phyloP scores from a whole-genome alignment of 1,140 invertebrate species.

The Drosophila sucinea region DNA sequence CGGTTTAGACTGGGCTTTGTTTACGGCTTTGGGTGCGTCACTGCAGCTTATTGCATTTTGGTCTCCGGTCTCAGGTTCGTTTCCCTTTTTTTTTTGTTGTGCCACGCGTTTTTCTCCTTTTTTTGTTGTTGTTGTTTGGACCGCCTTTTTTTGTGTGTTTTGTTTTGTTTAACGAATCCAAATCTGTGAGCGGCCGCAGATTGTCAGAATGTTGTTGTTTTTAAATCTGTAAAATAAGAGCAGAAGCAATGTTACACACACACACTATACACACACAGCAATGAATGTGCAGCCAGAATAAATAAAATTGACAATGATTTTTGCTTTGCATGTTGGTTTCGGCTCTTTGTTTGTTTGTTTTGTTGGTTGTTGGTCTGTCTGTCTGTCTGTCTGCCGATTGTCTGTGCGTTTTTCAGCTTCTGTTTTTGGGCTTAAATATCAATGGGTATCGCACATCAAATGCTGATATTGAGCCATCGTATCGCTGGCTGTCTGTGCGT shows the following conservation, averaged over 20 bases:
- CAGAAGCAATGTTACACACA: slow-evolving; percentile 4
- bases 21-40: slow-evolving; percentile 43
- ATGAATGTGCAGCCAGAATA: slow-evolving; percentile 43
- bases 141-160: slow-evolving; percentile 39
- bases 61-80: slow-evolving; percentile 32
- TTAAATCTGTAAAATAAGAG: slow-evolving; percentile 71
- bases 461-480: slow-evolving; percentile 17
- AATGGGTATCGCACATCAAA: slow-evolving; percentile 44
- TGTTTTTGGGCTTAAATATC: slow-evolving; percentile 68
- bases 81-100: slow-evolving; percentile 1
- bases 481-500: slow-evolving; percentile 39
- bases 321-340: slow-evolving; percentile 34
- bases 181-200: slow-evolving; percentile 62
- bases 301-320: slow-evolving; percentile 69
- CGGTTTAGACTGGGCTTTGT: slow-evolving; percentile 65
- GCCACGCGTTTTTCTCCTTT: neutral
- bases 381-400: neutral
- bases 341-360: slow-evolving; percentile 12
- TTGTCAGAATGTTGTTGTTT: slow-evolving; percentile 43
- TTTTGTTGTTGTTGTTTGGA: neutral
- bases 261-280: slow-evolving; percentile 10
- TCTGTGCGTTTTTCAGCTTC: slow-evolving; percentile 38
- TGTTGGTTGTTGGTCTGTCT: slow-evolving; percentile 9
- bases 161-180: slow-evolving; percentile 66
- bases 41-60: slow-evolving; percentile 75